Evolutionary conservation across 2,113 vertebrate species (phyloP), one percentile per base, ranked within the genome.

Genomic region (Sclerurus mexicanus): DNA sequence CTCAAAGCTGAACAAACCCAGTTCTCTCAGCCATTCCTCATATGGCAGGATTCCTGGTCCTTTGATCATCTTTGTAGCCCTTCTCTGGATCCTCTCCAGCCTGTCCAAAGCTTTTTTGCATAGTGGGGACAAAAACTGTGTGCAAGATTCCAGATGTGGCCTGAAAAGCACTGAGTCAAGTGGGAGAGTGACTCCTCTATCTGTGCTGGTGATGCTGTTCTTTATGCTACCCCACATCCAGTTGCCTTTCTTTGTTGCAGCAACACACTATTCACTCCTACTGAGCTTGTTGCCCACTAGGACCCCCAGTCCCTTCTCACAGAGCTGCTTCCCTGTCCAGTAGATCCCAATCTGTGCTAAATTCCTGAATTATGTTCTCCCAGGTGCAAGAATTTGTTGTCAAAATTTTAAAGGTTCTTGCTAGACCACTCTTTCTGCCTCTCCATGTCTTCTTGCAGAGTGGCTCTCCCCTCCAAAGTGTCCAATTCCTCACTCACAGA

Each of bases 391-490:
- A 80, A 53, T 25, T 62, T 28, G 49, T 37, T 53, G 30, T 7
- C 40, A 60, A 66, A 53, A 49, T 60, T 35, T 28, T 60, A 35
- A 35, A 53, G 9, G 18, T 23, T 73, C 40, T 80, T 68, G 22
- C 40, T 60, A 49, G 8, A 22, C n/a, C 47, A 42, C 27, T 42
- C 31, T 55, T 62, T 47, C 60, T 55, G 40, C 27, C 62, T 55
- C 24, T 19, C 22, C 22, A 49, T 6, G 7, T 62, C 31, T 74
- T 74, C 18, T 19, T 0, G 0, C 22, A 33, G 22, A 15, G 3
- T 33, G 47, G 5, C 4, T 67, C 12, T 46, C 11, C 24, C 14
- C 8, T 25, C 15, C 42, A 35, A 3, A 46, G 18, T 47, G 25
- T 37, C 55, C 20, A 18, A 25, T 59, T 47, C 42, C 19, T 25